Conservation (phyloP, 2,797 vertebrate genomes). For the Gymnoscopelus braueri region DNA sequence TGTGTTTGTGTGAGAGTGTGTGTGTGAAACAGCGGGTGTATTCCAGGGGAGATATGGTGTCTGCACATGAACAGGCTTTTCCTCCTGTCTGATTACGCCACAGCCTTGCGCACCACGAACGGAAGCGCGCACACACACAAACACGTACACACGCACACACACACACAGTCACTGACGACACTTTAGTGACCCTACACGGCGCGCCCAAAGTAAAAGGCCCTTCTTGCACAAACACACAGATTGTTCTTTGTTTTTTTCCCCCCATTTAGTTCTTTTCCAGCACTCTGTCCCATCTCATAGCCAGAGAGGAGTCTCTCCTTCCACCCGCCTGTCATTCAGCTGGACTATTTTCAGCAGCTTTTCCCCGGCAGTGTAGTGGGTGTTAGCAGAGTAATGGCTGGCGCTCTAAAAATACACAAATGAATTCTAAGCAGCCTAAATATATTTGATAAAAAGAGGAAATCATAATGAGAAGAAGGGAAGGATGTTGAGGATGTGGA, state of each 20-base stretch:
- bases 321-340: constrained; percentile 55
- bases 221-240: constrained; percentile 68
- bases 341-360: constrained; percentile 57
- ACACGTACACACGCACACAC: constrained; percentile 25
- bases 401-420: constrained; percentile 57
- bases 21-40: constrained; percentile 59
- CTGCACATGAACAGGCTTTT: constrained; percentile 70
- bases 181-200: constrained; percentile 55
- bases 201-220: constrained; percentile 60
- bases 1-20: neutral
- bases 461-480: constrained; percentile 32
- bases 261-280: constrained; percentile 23
- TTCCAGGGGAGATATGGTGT: constrained; percentile 67
- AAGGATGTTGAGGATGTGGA: constrained; percentile 47
- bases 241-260: constrained; percentile 66
- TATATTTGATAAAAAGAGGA: constrained; percentile 54
- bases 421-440: constrained; percentile 50
- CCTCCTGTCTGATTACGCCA: constrained; percentile 70
- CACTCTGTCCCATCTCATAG: constrained; percentile 33
- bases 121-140: constrained; percentile 57
- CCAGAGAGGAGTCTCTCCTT: constrained; percentile 46
- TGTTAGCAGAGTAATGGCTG: constrained; percentile 38
- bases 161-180: constrained; percentile 35
- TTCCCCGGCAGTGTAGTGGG: constrained; percentile 8
- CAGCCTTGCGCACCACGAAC: constrained; percentile 57